These are phyloP conservation scores for Petroica traversi DNA, from an alignment of 2,113 vertebrate species.

Conservation along the genomic window DNA sequence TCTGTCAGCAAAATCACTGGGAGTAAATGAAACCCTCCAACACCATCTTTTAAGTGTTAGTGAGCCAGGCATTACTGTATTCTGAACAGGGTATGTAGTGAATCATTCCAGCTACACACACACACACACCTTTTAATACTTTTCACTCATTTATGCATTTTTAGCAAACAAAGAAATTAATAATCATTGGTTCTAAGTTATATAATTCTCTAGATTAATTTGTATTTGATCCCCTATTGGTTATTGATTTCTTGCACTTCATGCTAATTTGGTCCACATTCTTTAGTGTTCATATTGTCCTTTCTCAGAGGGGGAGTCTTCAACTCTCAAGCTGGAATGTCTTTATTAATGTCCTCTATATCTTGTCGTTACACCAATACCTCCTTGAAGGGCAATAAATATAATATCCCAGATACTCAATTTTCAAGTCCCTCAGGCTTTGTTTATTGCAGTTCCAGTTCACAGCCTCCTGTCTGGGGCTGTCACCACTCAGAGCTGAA, in stretches of 20 bases:
- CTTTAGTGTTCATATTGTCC: neutral
- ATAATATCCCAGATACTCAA: neutral
- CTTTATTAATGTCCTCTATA: neutral
- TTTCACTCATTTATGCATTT: neutral
- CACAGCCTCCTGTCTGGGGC: accelerated
- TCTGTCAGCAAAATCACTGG: neutral
- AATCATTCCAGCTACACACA: neutral
- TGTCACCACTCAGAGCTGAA: neutral
- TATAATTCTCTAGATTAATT: neutral
- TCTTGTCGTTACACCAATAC: neutral
- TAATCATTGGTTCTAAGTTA: neutral
- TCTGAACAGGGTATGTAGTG: neutral
- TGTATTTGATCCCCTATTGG: neutral
- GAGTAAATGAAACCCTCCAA: neutral
- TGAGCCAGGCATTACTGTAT: neutral
- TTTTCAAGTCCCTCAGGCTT: neutral
- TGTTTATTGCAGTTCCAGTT: neutral
- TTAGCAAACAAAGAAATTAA: neutral
- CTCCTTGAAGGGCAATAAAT: neutral
- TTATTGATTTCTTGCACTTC: neutral
- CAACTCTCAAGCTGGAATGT: neutral
- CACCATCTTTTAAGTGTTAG: neutral
- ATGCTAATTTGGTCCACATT: neutral
- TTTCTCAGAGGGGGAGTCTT: neutral
- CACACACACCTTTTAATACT: neutral